Evolutionary conservation across 1,140 invertebrate genomes (phyloP).

Genomic region (Limonius californicus): DNA sequence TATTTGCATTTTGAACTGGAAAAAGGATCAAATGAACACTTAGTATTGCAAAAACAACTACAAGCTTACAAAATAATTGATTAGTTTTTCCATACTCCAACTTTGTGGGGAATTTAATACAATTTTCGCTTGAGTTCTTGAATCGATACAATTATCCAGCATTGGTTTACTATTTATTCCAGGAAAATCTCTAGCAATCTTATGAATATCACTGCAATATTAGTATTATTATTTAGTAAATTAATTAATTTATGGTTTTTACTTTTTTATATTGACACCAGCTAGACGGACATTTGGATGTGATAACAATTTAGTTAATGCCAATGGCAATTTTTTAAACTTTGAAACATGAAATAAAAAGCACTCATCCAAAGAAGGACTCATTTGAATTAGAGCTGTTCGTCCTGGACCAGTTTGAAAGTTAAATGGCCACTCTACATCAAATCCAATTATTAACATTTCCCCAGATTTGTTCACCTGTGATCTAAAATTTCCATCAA

Average conservation of each 20-base stretch:
- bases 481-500: conserved; percentile 41
- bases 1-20: conserved; percentile 51
- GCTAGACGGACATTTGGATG: conserved; percentile 58
- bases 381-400: conserved; percentile 58
- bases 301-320: conserved; percentile 51
- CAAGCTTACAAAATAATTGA: conserved; percentile 53
- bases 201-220: conserved; percentile 58
- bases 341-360: conserved; percentile 56
- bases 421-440: conserved; percentile 62
- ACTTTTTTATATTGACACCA: conserved; percentile 64
- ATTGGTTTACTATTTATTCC: conserved; percentile 53
- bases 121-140: conserved; percentile 54
- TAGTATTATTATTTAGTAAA: conserved; percentile 2
- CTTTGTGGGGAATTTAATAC: conserved; percentile 51
- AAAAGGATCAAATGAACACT: conserved; percentile 23
- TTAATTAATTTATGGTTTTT: conserved; percentile 29
- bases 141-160: conserved; percentile 58
- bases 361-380: conserved; percentile 48
- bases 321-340: conserved; percentile 54
- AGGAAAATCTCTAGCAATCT: conserved; percentile 58
- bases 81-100: conserved; percentile 61
- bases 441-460: conserved; percentile 55
- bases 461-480: conserved; percentile 48
- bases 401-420: conserved; percentile 59
- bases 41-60: neutral